Evolutionary conservation across 2,113 vertebrate species (phyloP).

Genomic region (Nothocercus julius): DNA sequence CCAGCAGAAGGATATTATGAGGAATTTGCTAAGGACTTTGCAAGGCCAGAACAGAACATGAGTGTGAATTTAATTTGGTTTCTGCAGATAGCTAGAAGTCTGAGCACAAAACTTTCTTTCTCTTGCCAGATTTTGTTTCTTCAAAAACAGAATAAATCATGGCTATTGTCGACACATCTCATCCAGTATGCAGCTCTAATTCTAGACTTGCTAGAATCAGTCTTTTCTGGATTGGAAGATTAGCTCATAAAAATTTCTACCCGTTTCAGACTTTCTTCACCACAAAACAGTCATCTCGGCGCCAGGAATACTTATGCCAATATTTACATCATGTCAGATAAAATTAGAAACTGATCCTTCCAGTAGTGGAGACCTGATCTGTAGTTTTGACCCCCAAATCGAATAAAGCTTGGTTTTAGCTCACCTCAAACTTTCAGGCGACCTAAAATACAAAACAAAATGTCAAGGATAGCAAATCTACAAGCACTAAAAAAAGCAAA

Average conservation of each 20-base stretch:
- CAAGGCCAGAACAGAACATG: constrained; percentile 1
- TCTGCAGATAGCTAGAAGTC: neutral
- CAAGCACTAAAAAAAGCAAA: neutral
- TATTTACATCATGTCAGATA: neutral
- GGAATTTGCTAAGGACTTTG: constrained; percentile 7
- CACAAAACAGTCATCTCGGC: neutral
- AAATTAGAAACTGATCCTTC: neutral
- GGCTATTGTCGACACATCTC: neutral
- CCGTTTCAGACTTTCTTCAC: neutral
- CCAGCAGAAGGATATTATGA: constrained; percentile 4
- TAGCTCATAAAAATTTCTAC: neutral
- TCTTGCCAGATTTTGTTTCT: neutral
- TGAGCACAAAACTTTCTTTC: neutral
- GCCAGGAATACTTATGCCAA: neutral
- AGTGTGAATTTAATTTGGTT: constrained; percentile 34
- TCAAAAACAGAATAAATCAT: neutral
- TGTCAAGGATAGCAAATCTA: neutral
- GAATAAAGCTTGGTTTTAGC: neutral
- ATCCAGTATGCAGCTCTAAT: neutral
- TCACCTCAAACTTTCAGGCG: neutral
- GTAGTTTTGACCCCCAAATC: neutral
- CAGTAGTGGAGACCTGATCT: neutral
- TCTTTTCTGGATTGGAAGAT: neutral
- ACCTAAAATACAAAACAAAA: neutral
- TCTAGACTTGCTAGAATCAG: neutral